Evolutionary conservation across 2,113 vertebrate genomes (phyloP).

Genomic region (Ammodytes dubius): DNA sequence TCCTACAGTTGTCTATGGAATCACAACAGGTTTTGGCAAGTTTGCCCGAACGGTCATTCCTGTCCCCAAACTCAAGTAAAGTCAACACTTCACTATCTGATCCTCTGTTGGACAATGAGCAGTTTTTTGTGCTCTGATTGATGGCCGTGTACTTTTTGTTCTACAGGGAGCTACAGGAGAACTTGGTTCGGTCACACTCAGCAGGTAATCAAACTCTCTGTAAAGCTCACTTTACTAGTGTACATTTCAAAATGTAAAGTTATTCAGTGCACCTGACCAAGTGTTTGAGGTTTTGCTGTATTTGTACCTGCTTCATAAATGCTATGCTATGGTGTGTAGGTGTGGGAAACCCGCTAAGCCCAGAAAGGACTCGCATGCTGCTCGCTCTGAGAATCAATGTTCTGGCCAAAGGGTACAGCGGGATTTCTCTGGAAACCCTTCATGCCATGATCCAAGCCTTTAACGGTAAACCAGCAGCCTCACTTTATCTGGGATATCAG

Average conservation of each 20-base stretch:
- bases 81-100: slow-evolving; percentile 4
- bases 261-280: too few species aligned
- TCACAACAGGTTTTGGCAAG: slow-evolving; percentile 98
- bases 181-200: slow-evolving; percentile 96
- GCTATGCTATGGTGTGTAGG: slow-evolving; percentile 81
- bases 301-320: background rate
- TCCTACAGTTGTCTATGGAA: slow-evolving; percentile 95
- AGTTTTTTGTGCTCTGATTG: slow-evolving; percentile 2
- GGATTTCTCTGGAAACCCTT: slow-evolving; percentile 95
- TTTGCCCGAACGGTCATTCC: slow-evolving; percentile 97
- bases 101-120: background rate
- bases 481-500: background rate
- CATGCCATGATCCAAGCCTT: slow-evolving; percentile 92
- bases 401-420: slow-evolving; percentile 97
- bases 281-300: background rate
- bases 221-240: background rate
- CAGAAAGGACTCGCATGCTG: slow-evolving; percentile 96
- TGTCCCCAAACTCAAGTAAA: slow-evolving; percentile 92
- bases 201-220: slow-evolving; percentile 87
- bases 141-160: slow-evolving; percentile 39
- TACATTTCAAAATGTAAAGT: background rate
- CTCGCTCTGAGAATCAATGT: slow-evolving; percentile 97
- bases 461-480: slow-evolving; percentile 86
- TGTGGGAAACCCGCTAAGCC: slow-evolving; percentile 94
- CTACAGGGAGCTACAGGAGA: slow-evolving; percentile 94